Evolutionary conservation across 2,888 invertebrate species (phyloP).

Genomic region (Trissoscelio sp.): DNA sequence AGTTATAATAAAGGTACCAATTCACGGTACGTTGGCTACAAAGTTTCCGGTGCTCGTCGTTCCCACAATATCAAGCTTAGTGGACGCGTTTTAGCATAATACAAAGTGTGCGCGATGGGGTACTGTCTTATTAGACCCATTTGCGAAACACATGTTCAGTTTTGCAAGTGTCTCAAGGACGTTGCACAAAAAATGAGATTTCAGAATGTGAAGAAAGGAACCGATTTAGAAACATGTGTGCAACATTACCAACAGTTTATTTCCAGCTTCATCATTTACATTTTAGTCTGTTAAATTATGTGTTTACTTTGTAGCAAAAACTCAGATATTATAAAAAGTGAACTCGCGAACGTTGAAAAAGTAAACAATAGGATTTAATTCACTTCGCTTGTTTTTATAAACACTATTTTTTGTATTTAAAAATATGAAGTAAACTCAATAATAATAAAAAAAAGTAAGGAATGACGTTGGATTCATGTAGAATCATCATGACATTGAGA

Average conservation of each 20-base stretch:
- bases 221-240: slow-evolving; percentile 29
- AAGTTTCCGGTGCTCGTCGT: slow-evolving; percentile 74
- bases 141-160: slow-evolving; percentile 52
- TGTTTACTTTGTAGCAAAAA: no score
- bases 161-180: slow-evolving; percentile 51
- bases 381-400: no score
- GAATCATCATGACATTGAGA: no score
- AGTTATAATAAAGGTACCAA: slow-evolving; percentile 73
- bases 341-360: no score
- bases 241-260: neutral
- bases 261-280: neutral
- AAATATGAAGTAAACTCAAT: no score
- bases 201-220: neutral
- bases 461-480: no score
- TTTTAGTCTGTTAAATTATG: neutral
- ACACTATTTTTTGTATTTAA: no score
- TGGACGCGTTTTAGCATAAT: slow-evolving; percentile 44
- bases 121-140: slow-evolving; percentile 25
- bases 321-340: no score
- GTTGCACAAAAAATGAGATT: slow-evolving; percentile 9
- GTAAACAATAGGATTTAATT: no score
- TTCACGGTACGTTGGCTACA: slow-evolving; percentile 75
- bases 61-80: slow-evolving; percentile 69
- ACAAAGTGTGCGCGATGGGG: slow-evolving; percentile 13
- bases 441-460: no score